Conservation (phyloP, 2,113 vertebrate genomes). For the Pteruthius melanotis region DNA sequence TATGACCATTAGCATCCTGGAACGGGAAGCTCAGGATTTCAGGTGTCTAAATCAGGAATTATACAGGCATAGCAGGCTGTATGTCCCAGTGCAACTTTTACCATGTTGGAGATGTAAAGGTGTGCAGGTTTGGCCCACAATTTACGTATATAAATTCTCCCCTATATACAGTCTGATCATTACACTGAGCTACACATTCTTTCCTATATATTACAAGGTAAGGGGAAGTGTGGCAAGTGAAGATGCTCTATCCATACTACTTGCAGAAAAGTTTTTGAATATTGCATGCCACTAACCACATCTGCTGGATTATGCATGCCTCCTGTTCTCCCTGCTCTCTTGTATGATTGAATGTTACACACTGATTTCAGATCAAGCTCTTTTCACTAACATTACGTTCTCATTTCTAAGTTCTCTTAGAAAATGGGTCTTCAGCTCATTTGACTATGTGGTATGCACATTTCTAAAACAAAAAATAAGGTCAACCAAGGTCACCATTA, state of each 20-base stretch:
- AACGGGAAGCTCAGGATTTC: neutral
- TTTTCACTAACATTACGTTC: neutral
- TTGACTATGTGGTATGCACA: neutral
- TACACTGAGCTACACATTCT: fast-evolving
- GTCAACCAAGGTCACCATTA: neutral
- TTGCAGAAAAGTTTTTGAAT: neutral
- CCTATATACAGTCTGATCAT: neutral
- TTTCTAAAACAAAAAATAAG: conserved; percentile 47
- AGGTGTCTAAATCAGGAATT: neutral
- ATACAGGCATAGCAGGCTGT: neutral
- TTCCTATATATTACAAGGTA: neutral
- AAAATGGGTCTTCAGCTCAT: conserved; percentile 33
- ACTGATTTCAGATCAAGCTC: neutral
- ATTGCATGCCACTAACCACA: neutral
- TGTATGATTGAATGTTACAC: neutral
- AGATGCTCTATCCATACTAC: neutral
- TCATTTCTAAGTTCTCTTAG: neutral
- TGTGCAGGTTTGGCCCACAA: neutral
- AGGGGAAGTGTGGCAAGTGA: neutral
- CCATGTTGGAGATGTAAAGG: neutral
- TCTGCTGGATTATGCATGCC: neutral
- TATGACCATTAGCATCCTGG: neutral
- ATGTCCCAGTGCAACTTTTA: neutral
- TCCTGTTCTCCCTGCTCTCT: neutral
- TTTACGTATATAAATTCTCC: neutral